These are phyloP conservation scores for Beaufortia kweichowensis DNA, from an alignment of 2,113 vertebrate species.

Conservation along the genomic window DNA sequence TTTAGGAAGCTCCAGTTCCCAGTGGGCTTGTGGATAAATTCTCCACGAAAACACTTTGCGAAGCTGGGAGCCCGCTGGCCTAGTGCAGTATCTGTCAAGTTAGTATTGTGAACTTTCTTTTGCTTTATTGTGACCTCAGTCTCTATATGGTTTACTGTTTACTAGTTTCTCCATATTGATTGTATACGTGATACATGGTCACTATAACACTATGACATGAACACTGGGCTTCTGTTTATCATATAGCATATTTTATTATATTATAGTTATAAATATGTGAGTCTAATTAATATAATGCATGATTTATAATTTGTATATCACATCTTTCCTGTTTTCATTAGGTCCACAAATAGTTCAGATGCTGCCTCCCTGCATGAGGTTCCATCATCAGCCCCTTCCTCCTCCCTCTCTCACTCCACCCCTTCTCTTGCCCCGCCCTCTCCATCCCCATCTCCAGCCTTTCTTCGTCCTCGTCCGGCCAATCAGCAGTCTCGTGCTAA, in stretches of 20 bases:
- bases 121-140: neutral
- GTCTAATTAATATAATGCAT: neutral
- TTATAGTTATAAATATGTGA: no score
- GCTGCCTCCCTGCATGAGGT: conserved; percentile 74
- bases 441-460: conserved; percentile 73
- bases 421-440: conserved; percentile 72
- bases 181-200: no score
- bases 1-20: conserved; percentile 90
- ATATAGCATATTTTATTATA: no score
- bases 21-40: conserved; percentile 92
- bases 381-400: conserved; percentile 70
- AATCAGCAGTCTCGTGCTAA: conserved; percentile 79
- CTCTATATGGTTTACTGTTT: no score
- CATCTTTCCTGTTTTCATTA: conserved; percentile 57
- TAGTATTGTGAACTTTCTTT: conserved; percentile 59
- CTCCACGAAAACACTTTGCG: conserved; percentile 89
- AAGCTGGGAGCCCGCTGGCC: conserved; percentile 89
- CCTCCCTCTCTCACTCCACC: conserved; percentile 74
- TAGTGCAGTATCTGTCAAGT: conserved; percentile 88
- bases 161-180: no score
- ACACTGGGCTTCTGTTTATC: neutral
- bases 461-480: conserved; percentile 73
- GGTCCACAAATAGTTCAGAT: conserved; percentile 78
- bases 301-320: conserved; percentile 50
- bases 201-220: no score